These are phyloP conservation scores for Fragum sueziense DNA, from an alignment of 2,888 invertebrate species.

Conservation along the genomic window DNA sequence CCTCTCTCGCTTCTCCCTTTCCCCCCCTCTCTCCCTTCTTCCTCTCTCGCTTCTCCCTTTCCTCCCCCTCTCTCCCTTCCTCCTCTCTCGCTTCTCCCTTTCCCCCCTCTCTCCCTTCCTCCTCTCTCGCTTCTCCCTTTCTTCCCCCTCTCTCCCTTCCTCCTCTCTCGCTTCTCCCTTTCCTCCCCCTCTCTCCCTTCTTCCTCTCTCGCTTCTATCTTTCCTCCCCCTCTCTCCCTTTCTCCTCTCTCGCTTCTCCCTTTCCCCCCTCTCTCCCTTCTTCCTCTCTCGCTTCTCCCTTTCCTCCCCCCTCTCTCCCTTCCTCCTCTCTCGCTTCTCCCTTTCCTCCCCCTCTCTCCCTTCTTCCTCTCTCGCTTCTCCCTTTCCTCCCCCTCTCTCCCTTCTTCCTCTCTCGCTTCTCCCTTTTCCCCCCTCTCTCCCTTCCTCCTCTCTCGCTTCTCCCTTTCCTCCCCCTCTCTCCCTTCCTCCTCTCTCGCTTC, in stretches of 20 bases:
- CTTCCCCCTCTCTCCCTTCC: slow-evolving; percentile 5
- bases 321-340: no score
- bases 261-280: background rate
- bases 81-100: background rate
- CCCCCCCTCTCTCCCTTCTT: no score
- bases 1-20: no score
- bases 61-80: no score
- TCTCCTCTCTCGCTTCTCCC: background rate
- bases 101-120: background rate
- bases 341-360: no score
- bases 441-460: background rate
- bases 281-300: background rate
- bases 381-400: background rate
- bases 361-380: background rate
- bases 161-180: no score
- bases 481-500: background rate
- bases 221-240: background rate
- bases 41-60: no score
- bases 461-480: background rate
- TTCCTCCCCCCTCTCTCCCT: no score
- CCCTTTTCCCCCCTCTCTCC: background rate
- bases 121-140: background rate
- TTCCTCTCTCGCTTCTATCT: background rate
- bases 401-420: background rate
- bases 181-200: background rate